These are phyloP conservation scores for Fringilla coelebs DNA, from an alignment of 2,797 vertebrate species.

Conservation along the genomic window DNA sequence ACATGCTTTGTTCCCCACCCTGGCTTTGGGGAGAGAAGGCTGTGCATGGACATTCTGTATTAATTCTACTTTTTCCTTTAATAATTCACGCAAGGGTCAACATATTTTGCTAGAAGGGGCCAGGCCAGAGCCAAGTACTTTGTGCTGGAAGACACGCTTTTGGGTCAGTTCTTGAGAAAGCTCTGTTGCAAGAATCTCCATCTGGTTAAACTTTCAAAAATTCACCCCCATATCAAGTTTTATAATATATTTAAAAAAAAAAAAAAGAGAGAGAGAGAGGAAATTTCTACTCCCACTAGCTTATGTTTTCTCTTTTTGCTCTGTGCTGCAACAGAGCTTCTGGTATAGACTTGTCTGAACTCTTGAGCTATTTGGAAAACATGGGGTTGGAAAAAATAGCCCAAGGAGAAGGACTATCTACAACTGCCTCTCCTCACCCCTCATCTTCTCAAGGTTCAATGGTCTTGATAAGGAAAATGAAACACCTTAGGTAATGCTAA, in stretches of 20 bases:
- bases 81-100: background rate
- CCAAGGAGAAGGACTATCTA: background rate
- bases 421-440: background rate
- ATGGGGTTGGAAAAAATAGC: background rate
- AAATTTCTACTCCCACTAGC: background rate
- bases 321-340: background rate
- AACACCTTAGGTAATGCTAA: background rate
- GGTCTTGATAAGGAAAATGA: background rate
- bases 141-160: background rate
- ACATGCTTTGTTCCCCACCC: background rate
- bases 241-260: background rate
- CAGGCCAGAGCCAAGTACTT: background rate
- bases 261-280: background rate
- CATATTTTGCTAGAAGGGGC: background rate
- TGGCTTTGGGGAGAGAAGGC: background rate
- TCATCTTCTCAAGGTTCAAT: background rate
- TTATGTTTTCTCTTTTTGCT: background rate
- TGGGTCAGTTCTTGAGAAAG: background rate
- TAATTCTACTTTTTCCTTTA: background rate
- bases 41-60: background rate
- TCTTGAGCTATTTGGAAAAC: background rate
- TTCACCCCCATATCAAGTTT: background rate
- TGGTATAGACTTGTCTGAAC: background rate
- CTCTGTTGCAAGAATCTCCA: background rate
- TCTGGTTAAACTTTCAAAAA: constrained; percentile 3